Conservation (phyloP, 1,140 invertebrate genomes). For the Philopotamus ludificatus region DNA sequence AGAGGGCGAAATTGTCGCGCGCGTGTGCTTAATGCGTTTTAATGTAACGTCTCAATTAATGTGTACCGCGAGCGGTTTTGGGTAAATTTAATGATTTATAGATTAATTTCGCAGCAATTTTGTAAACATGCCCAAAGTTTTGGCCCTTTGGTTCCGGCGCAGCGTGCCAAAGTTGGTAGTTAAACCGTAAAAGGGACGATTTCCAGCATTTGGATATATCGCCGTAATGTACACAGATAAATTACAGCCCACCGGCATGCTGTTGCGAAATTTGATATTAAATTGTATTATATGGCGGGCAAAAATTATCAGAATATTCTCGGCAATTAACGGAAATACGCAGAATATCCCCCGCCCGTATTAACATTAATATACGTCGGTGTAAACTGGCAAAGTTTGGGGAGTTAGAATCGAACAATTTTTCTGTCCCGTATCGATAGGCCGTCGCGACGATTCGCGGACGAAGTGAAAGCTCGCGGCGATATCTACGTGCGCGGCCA, state of each 20-base stretch:
- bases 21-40: background rate
- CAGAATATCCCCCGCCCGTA: no score
- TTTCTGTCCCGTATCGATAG: no score
- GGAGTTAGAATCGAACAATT: no score
- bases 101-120: constrained; percentile 36
- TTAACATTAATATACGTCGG: no score
- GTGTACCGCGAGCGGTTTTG: constrained; percentile 28
- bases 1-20: no score
- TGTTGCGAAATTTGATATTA: no score
- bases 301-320: no score
- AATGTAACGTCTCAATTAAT: constrained; percentile 28
- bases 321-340: no score
- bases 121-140: constrained; percentile 25
- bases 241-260: constrained; percentile 10
- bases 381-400: no score
- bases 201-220: constrained; percentile 13
- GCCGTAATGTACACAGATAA: constrained; percentile 17
- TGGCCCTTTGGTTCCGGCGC: constrained; percentile 3
- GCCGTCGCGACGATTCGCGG: no score
- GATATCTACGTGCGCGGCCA: background rate
- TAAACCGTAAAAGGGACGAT: constrained; percentile 16
- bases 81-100: constrained; percentile 37
- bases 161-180: constrained; percentile 6
- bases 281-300: no score
- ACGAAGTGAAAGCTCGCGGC: no score